phyloP scores from a whole-genome alignment of 2,113 vertebrate species.

The Numenius arquata region DNA sequence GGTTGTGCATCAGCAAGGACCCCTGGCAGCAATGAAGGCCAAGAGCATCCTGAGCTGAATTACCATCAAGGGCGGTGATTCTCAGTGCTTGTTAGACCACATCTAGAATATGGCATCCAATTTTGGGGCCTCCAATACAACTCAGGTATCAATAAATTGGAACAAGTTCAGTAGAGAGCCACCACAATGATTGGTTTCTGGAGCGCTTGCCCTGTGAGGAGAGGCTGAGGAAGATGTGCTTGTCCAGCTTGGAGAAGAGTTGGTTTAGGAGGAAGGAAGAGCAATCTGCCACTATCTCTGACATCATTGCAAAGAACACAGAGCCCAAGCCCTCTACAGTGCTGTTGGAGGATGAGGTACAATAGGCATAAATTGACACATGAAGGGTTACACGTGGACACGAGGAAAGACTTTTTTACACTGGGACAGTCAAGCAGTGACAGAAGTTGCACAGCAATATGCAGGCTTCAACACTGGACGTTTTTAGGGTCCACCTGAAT shows the following conservation, averaged over 20 bases:
- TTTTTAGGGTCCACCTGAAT: neutral
- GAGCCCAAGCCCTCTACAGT: neutral
- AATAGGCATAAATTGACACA: neutral
- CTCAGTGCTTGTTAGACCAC: neutral
- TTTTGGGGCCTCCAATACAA: neutral
- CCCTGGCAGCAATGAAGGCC: neutral
- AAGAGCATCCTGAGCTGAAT: neutral
- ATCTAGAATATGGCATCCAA: neutral
- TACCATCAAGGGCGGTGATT: too few relatives aligned
- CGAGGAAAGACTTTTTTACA: rapidly evolving
- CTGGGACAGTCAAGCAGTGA: neutral
- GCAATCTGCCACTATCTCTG: neutral
- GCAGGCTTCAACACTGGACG: neutral
- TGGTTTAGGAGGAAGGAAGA: neutral
- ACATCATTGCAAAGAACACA: neutral
- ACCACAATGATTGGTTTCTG: too few relatives aligned
- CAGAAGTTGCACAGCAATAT: neutral
- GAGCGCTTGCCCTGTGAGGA: neutral
- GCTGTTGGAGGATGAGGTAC: neutral
- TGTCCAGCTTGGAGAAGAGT: neutral
- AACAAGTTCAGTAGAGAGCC: neutral
- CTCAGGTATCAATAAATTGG: neutral
- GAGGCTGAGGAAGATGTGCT: too few relatives aligned
- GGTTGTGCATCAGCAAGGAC: neutral
- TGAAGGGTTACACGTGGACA: neutral